Evolutionary conservation across 2,113 vertebrate genomes (phyloP).

Genomic region (Atractosteus spatula): DNA sequence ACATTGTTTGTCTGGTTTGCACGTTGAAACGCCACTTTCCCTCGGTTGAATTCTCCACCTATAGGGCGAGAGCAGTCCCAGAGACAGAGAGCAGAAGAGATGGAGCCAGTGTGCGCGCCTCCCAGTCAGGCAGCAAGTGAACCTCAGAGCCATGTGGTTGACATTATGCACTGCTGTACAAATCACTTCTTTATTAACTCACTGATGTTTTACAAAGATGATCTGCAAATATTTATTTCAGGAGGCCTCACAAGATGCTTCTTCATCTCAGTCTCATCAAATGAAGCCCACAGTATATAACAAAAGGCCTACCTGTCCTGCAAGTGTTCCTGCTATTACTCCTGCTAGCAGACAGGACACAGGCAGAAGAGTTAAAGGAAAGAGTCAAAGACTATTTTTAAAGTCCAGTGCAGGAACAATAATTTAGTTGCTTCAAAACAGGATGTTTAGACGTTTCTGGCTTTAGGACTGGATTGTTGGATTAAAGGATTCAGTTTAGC

Average conservation of each 20-base stretch:
- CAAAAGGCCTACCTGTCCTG: no score
- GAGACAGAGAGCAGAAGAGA: slow-evolving; percentile 21
- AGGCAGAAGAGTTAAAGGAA: not conserved
- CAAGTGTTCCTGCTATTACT: no score
- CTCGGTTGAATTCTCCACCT: no score
- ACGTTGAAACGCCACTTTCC: no score
- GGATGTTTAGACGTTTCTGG: no score
- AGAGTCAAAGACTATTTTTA: not conserved
- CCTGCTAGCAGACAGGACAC: no score
- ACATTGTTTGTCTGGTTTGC: no score
- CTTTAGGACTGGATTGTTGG: no score
- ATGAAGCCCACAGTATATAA: no score
- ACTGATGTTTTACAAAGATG: slow-evolving; percentile 8
- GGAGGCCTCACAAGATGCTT: not conserved
- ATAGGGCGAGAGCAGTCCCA: slow-evolving; percentile 33
- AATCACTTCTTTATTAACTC: slow-evolving; percentile 6
- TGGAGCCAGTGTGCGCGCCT: slow-evolving; percentile 1
- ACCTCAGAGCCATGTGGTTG: slow-evolving; percentile 24
- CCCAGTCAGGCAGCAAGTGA: slow-evolving; percentile 4
- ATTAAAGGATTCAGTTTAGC: no score
- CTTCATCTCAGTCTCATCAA: not conserved
- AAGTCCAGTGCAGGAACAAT: no score
- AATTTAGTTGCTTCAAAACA: no score
- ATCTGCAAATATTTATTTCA: not conserved
- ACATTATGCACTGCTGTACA: slow-evolving; percentile 12